Evolutionary conservation across 2,113 vertebrate genomes (phyloP), one percentile per base, ranked within the genome.

Genomic region (Dasypus novemcinctus): DNA sequence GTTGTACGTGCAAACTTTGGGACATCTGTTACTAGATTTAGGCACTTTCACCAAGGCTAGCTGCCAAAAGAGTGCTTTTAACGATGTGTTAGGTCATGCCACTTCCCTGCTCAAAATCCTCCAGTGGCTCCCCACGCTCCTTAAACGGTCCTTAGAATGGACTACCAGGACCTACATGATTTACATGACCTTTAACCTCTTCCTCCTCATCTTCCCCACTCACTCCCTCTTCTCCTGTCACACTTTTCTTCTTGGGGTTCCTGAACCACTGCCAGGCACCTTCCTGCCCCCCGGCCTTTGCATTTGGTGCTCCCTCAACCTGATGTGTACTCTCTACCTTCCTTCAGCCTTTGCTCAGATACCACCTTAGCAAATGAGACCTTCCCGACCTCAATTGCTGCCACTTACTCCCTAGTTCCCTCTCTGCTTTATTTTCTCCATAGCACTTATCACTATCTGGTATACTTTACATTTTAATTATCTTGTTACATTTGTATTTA

Each of bases 11-110:
- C 49, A 93, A 93, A 97, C 93, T 96, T 95, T 69, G 82, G 84
- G 59, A 82, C 93, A 96, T 89, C 91, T 95, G 86, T 96, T 97
- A 86, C 29, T 63, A 38, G 12, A 71, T 75, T 78, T 79, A 75
- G 57, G 13, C 0, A 5, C 29, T 15, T 57, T 29, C 23, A 23
- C 72, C n/a, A 43, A 59, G 68, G 66, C 91, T 94, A 61, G 38
- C 43, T 75, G 63, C 54, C 59, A 49, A 23, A 49, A 94, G 25
- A 78, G 49, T 41, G 69, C 29, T 54, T 94, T 89, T 29, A 74
- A 68, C 52, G 57, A 64, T 79, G 52, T 54, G 52, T n/a, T n/a
- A 82, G 29, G 29, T 49, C 49, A 21, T 21, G 59, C 46, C 43
- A 20, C 33, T 79, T 29, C 17, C n/a, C 92, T 83, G 23, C 20